Percentiles rank a stretch among this genome's conserved stretches.
These are phyloP conservation scores for Megalops cyprinoides DNA, from an alignment of 2,797 vertebrate species.

Conservation along the genomic window DNA sequence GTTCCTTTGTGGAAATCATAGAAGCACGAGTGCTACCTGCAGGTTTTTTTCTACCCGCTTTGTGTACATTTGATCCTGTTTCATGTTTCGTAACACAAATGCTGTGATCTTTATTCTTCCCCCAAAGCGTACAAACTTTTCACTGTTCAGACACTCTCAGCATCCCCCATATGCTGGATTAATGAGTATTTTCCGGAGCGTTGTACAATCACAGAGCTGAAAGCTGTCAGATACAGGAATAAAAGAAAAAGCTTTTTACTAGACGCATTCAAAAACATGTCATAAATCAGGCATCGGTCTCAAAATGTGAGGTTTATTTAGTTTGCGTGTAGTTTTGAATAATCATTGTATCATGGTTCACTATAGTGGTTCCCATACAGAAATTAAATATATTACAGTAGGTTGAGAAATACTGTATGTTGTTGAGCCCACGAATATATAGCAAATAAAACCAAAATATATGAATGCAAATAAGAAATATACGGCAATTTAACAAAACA, in stretches of 20 bases:
- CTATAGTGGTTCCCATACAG: too few species aligned
- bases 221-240: not conserved
- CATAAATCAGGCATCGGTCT: not conserved
- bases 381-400: too few species aligned
- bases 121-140: slow-evolving; percentile 49
- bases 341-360: too few species aligned
- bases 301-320: not conserved
- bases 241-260: not conserved
- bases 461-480: too few species aligned
- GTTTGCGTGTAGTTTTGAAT: not conserved
- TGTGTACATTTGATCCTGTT: slow-evolving; percentile 51
- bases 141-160: not conserved
- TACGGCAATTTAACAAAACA: too few species aligned
- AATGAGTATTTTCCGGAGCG: slow-evolving; percentile 11
- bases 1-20: slow-evolving; percentile 8
- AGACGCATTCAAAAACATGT: not conserved
- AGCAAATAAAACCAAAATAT: too few species aligned
- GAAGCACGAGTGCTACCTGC: slow-evolving; percentile 50
- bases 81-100: slow-evolving; percentile 45
- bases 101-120: slow-evolving; percentile 57
- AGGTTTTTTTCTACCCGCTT: slow-evolving; percentile 58
- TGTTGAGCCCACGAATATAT: too few species aligned
- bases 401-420: too few species aligned
- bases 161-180: not conserved
- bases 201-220: not conserved